Percentiles rank a stretch among this genome's conserved stretches.
Evolutionary conservation across 2,113 vertebrate genomes (phyloP).

Genomic region (Vireo altiloquus): DNA sequence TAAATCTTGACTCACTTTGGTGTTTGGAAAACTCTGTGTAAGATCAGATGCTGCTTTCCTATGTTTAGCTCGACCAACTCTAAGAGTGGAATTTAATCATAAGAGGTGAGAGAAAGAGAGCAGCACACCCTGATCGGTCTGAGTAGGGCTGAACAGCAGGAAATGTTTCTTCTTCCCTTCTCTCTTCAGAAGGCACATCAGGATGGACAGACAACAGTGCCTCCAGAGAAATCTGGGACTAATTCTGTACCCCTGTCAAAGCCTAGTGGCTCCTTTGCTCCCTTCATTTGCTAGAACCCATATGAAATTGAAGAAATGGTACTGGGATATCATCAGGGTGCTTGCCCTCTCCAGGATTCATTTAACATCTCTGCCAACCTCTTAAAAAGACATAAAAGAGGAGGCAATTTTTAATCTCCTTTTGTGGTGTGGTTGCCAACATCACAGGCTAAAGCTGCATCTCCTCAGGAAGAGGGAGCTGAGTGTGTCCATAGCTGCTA

Average conservation of each 20-base stretch:
- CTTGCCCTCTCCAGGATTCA: not conserved
- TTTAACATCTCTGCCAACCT: not conserved
- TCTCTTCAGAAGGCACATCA: not conserved
- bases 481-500: not conserved
- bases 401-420: constrained; percentile 33
- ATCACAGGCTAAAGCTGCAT: constrained; percentile 10
- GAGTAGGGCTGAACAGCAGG: not conserved
- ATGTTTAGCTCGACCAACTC: not conserved
- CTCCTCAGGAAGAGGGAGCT: constrained; percentile 1
- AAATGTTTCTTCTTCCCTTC: not conserved
- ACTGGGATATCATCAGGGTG: not conserved
- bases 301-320: not conserved
- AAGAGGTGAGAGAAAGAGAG: not conserved
- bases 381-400: constrained; percentile 11
- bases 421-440: constrained; percentile 4
- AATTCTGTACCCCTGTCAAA: not conserved
- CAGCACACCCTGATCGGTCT: not conserved
- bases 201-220: not conserved
- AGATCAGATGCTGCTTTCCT: not conserved
- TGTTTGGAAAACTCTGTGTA: not conserved
- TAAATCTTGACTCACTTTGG: not conserved
- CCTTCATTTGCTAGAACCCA: not conserved
- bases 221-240: not conserved
- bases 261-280: not conserved
- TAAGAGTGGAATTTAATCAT: not conserved